A percentile compares a stretch with the other conserved stretches of the same genome.
Conservation (phyloP, 2,797 vertebrate genomes). For the Dicrostonyx torquatus region DNA sequence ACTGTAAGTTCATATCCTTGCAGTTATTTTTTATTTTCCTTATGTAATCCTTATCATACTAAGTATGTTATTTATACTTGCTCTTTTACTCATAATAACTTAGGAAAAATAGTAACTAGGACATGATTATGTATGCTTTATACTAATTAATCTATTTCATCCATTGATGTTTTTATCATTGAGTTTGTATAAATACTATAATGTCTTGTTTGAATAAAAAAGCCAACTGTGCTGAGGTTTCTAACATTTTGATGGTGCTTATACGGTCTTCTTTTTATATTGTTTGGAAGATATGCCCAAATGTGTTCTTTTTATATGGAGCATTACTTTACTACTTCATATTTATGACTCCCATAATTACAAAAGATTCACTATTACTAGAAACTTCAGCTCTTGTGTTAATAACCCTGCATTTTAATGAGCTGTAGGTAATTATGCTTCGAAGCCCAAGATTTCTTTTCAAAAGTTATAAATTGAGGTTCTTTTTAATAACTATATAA, state of each 20-base stretch:
- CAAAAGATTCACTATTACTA: slow-evolving; percentile 72
- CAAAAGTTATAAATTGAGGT: slow-evolving; percentile 71
- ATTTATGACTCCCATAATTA: slow-evolving; percentile 77
- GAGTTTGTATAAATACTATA: background rate
- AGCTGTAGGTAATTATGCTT: slow-evolving; percentile 75
- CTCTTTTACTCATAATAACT: background rate
- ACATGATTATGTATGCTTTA: background rate
- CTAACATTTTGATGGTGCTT: background rate
- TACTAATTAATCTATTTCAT: slow-evolving; percentile 26
- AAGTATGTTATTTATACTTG: background rate
- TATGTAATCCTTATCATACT: background rate
- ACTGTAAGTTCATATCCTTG: background rate
- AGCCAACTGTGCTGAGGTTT: background rate
- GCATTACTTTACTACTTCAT: slow-evolving; percentile 66
- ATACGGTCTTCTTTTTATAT: slow-evolving; percentile 12
- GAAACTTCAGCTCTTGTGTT: slow-evolving; percentile 70
- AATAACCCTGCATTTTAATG: slow-evolving; percentile 76
- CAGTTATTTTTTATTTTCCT: background rate
- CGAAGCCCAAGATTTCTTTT: slow-evolving; percentile 72
- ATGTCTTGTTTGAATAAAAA: background rate
- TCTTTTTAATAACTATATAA: slow-evolving; percentile 70
- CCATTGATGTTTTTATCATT: background rate
- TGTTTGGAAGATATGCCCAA: slow-evolving; percentile 26
- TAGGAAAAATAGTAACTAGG: background rate
- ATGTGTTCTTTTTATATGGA: slow-evolving; percentile 53